Conservation (phyloP, 2,113 vertebrate species). For the Callopanchax toddi region DNA sequence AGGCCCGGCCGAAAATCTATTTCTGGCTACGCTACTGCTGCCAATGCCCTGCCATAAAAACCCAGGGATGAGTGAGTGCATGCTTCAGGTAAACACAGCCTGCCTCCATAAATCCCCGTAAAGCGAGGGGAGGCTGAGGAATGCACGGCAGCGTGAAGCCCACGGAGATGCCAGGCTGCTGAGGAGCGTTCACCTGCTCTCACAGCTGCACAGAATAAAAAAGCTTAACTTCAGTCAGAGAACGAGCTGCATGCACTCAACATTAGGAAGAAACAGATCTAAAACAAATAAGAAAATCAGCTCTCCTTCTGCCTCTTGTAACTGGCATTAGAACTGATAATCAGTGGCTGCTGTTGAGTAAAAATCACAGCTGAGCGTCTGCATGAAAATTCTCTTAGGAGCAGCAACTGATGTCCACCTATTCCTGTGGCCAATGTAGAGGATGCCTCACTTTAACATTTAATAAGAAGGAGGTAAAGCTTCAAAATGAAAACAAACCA, state of each 20-base stretch:
- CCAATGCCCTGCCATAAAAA: conserved; percentile 16
- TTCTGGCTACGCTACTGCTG: no score
- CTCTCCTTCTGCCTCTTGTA: conserved; percentile 43
- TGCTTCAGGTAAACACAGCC: conserved; percentile 15
- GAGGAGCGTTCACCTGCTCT: conserved; percentile 30
- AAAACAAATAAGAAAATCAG: conserved; percentile 30
- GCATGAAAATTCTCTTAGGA: conserved; percentile 25
- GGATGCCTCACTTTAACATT: conserved; percentile 8
- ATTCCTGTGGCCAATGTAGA: no score
- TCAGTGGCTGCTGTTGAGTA: conserved; percentile 18
- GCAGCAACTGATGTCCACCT: conserved; percentile 34
- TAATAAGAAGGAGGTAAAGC: not conserved
- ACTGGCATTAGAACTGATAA: conserved; percentile 33
- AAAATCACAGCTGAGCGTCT: conserved; percentile 23
- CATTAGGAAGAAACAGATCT: conserved; percentile 22
- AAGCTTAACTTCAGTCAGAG: conserved; percentile 32
- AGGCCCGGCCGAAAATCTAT: no score
- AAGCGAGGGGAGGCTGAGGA: conserved; percentile 28
- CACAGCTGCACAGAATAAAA: conserved; percentile 34
- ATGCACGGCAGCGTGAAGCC: conserved; percentile 26
- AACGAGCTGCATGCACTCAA: conserved; percentile 42
- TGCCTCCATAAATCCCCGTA: not conserved
- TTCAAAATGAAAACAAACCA: conserved; percentile 13
- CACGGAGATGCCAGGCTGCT: conserved; percentile 23
- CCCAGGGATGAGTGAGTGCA: not conserved